phyloP scores from a whole-genome alignment of 2,797 vertebrate species.

The Acrossocheilus wenchowensis region DNA sequence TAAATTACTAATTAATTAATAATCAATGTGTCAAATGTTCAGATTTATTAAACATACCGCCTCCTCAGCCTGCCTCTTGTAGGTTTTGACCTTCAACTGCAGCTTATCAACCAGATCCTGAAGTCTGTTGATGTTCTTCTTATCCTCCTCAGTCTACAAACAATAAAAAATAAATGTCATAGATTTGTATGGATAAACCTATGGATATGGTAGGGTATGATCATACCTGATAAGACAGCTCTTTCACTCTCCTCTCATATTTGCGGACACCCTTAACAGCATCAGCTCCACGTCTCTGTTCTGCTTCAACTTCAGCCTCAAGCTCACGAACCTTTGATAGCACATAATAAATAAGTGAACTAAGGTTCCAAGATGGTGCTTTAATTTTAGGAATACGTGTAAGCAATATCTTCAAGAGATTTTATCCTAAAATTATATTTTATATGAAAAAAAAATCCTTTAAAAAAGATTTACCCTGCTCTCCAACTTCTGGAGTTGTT shows the following conservation, averaged over 20 bases:
- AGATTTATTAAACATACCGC: neutral
- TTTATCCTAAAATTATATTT: too few species aligned
- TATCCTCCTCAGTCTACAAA: slow-evolving; percentile 49
- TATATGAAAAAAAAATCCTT: too few species aligned
- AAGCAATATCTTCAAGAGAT: too few species aligned
- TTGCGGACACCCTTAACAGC: slow-evolving; percentile 81
- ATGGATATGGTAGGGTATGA: neutral
- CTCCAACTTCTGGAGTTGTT: slow-evolving; percentile 89
- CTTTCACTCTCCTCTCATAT: slow-evolving; percentile 83
- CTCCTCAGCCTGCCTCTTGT: slow-evolving; percentile 63
- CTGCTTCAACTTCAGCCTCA: slow-evolving; percentile 81
- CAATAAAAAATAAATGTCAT: neutral
- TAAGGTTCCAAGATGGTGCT: too few species aligned
- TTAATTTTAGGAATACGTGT: too few species aligned
- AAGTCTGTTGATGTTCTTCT: slow-evolving; percentile 49
- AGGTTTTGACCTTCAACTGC: slow-evolving; percentile 53
- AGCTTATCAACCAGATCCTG: slow-evolving; percentile 54
- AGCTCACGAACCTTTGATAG: slow-evolving; percentile 77
- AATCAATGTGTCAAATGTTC: neutral
- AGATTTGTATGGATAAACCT: neutral
- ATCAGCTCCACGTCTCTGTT: slow-evolving; percentile 81
- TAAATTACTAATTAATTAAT: slow-evolving; percentile 71
- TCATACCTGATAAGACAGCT: slow-evolving; percentile 83
- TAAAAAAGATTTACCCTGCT: slow-evolving; percentile 70
- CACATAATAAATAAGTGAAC: too few species aligned